phyloP scores from a whole-genome alignment of 2,888 invertebrate species.

The Lycocerus yunnanus region DNA sequence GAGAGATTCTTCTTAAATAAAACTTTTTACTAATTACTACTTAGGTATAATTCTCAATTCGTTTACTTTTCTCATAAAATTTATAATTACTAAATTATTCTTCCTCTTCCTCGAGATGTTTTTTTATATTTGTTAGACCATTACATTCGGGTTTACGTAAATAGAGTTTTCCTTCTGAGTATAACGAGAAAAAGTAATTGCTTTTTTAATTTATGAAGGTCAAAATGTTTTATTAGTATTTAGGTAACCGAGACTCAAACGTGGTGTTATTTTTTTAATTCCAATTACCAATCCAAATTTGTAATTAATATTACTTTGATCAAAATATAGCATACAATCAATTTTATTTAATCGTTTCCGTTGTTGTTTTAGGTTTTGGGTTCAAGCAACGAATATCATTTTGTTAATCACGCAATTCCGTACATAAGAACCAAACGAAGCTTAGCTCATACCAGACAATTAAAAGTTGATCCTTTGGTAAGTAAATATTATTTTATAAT shows the following conservation, averaged over 20 bases:
- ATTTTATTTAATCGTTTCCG: background rate
- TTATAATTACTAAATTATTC: background rate
- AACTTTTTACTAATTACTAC: too few relatives aligned
- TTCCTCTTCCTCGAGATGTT: background rate
- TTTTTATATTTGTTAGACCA: background rate
- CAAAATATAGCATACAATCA: background rate
- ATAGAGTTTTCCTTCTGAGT: background rate
- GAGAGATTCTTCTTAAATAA: too few relatives aligned
- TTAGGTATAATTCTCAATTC: background rate
- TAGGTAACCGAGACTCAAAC: too few relatives aligned
- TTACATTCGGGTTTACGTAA: background rate
- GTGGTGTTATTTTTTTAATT: background rate
- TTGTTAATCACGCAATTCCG: conserved; percentile 89
- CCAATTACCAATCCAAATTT: background rate
- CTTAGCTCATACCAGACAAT: conserved; percentile 81
- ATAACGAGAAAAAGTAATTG: background rate
- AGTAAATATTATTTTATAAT: conserved; percentile 55
- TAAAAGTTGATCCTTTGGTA: conserved; percentile 93
- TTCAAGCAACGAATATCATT: conserved; percentile 90
- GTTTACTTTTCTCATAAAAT: background rate
- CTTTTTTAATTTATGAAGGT: background rate
- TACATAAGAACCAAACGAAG: conserved; percentile 87
- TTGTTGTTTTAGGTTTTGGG: conserved; percentile 76
- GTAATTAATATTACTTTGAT: background rate
- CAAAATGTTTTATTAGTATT: too few relatives aligned